These are phyloP conservation scores for Macroteleia sp. DNA, from an alignment of 2,888 invertebrate genomes.

Conservation along the genomic window DNA sequence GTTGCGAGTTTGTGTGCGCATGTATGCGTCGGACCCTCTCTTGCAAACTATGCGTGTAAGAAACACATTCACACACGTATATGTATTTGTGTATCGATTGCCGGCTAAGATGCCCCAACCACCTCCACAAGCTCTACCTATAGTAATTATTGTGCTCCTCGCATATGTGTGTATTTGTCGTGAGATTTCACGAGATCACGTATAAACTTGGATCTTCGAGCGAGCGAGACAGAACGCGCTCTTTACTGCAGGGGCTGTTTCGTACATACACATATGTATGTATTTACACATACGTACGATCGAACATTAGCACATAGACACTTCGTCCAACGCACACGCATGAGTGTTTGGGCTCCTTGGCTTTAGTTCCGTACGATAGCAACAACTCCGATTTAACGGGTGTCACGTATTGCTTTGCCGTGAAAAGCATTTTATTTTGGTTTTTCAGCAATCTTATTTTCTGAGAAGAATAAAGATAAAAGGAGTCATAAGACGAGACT, in stretches of 20 bases:
- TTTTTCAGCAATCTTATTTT: constrained; percentile 7
- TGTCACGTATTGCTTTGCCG: constrained; percentile 69
- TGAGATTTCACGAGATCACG: constrained; percentile 77
- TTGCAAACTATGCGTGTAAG: constrained; percentile 31
- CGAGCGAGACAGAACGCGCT: constrained; percentile 31
- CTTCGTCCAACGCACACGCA: constrained; percentile 52
- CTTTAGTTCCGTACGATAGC: too few species aligned
- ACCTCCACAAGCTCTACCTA: constrained; percentile 71
- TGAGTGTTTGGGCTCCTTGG: constrained; percentile 74
- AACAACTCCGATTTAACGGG: constrained; percentile 79
- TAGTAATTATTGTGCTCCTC: constrained; percentile 81
- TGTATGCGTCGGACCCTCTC: constrained; percentile 43
- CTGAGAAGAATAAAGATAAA: constrained; percentile 4
- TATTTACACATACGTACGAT: not conserved
- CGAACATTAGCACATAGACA: constrained; percentile 37
- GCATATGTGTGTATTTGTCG: constrained; percentile 81
- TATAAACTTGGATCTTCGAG: constrained; percentile 65
- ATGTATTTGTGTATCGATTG: constrained; percentile 82
- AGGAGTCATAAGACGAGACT: constrained; percentile 23
- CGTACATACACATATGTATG: constrained; percentile 28
- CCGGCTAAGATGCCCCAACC: constrained; percentile 78
- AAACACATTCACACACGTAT: constrained; percentile 71
- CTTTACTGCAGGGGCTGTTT: constrained; percentile 34
- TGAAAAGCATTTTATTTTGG: constrained; percentile 27
- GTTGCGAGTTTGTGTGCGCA: constrained; percentile 66